Base-by-base conservation (phyloP, 2,888 invertebrate species). In the Sturmia bella region DNA sequence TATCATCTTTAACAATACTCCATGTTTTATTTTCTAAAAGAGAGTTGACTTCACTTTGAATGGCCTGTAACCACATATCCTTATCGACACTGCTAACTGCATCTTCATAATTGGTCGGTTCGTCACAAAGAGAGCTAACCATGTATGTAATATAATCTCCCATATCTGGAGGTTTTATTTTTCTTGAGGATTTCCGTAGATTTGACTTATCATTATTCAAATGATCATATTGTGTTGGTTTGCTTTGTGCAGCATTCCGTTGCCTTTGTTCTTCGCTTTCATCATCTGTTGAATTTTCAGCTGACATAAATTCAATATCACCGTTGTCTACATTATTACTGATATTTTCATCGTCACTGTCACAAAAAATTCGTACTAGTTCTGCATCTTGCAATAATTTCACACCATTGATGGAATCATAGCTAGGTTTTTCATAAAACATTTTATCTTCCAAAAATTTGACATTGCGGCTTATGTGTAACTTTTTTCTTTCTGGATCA, bases 391-490 rank as follows among this genome's bases (percentile, higher is more conserved):
- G 39, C 48, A 19, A 27, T 2, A 15, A 3, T 56, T 17, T 9
- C 0, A 1, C 9, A 57, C 7, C n/a, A 17, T 24, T 63, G 41
- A n/a, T 48, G 4, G 32, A 9, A 15, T 66, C 6, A 27, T 63
- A 12, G 21, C 12, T 24, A 13, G 17, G 13, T 1, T n/a, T 37
- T 6, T 24, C 1, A 21, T 64, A 43, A 56, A n/a, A 75, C 74
- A 75, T 75, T 32, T 59, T 1, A 17, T 57, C 24, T 61, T 76
- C 76, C 1, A 76, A 0, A 52, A 76, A 69, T 17, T 37, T 32
- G 2, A 68, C 57, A 50, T 75, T 68, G 24, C 59, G 57, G 39
- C 50, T 75, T 68, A 50, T 24, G 57, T 61, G 52, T 17, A 69
- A 45, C 9, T 37, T 63, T 7, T 17, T 63, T 1, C n/a, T 48